A percentile compares a stretch with the other conserved stretches of the same genome.
These are phyloP conservation scores for Saccopteryx leptura DNA, from an alignment of 2,113 vertebrate genomes.

Conservation along the genomic window DNA sequence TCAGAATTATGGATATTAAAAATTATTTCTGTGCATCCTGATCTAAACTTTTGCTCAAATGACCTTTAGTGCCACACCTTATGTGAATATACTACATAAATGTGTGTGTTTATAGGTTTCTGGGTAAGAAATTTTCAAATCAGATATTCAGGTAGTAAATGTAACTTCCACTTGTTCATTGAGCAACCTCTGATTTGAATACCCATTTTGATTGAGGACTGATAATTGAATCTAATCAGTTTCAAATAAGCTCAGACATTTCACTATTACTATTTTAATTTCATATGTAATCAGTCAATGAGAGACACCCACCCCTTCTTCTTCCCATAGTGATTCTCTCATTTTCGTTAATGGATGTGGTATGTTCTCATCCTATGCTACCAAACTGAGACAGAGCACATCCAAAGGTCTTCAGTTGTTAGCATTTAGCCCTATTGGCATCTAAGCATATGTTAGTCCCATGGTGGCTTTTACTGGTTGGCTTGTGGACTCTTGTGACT, in stretches of 20 bases:
- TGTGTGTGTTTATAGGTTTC: not conserved
- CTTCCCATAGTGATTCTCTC: not conserved
- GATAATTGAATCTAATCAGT: not conserved
- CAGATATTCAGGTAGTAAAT: not conserved
- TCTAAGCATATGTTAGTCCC: not conserved
- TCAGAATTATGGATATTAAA: conserved; percentile 1
- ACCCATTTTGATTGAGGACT: not conserved
- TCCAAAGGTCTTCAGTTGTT: not conserved
- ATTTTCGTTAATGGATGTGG: not conserved
- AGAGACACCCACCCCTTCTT: not conserved
- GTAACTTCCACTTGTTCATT: not conserved
- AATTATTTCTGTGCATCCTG: not conserved
- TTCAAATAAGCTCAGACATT: not conserved
- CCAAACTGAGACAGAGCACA: not conserved
- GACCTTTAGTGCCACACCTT: not conserved
- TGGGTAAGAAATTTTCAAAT: conserved; percentile 22
- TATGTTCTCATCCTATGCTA: not conserved
- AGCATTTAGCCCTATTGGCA: not conserved
- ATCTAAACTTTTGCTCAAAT: conserved; percentile 14
- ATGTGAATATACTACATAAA: not conserved
- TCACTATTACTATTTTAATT: not conserved
- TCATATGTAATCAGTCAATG: not conserved
- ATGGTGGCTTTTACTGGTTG: not conserved
- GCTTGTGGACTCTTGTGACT: not conserved
- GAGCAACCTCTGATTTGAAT: conserved; percentile 1